Percentiles rank a stretch among this genome's conserved stretches.
phyloP scores from a whole-genome alignment of 2,113 vertebrate species.

The Mirounga angustirostris region DNA sequence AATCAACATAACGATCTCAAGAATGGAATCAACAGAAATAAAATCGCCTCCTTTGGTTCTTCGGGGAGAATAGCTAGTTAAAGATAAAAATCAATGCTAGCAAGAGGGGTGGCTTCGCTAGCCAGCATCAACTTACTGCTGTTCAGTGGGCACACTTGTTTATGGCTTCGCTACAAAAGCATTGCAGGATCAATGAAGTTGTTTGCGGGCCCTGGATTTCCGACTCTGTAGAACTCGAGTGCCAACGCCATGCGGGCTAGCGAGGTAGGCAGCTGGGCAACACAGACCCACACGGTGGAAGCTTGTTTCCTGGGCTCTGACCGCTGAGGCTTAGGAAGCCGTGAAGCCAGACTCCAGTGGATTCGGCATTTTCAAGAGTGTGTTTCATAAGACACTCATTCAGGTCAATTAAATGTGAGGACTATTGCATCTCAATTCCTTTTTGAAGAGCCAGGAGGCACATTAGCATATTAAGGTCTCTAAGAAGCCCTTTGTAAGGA shows the following conservation, averaged over 20 bases:
- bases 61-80: conserved; percentile 74
- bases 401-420: not conserved
- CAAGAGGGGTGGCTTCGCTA: conserved; percentile 58
- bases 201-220: not conserved
- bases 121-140: conserved; percentile 24
- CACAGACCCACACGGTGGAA: not conserved
- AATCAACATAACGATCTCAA: conserved; percentile 78
- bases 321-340: not conserved
- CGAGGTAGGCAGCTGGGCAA: not conserved
- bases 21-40: conserved; percentile 77
- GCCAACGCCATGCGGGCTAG: not conserved
- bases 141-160: conserved; percentile 55
- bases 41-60: conserved; percentile 74
- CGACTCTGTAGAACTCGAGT: not conserved
- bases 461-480: not conserved
- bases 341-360: not conserved
- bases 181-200: conserved; percentile 40
- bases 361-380: not conserved
- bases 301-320: not conserved
- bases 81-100: conserved; percentile 74
- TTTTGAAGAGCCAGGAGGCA: not conserved
- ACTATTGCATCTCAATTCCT: not conserved
- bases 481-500: not conserved
- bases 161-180: conserved; percentile 37
- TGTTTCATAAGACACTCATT: conserved; percentile 14